Evolutionary conservation across 1,140 invertebrate genomes (phyloP).

Genomic region (Lucilia cuprina): DNA sequence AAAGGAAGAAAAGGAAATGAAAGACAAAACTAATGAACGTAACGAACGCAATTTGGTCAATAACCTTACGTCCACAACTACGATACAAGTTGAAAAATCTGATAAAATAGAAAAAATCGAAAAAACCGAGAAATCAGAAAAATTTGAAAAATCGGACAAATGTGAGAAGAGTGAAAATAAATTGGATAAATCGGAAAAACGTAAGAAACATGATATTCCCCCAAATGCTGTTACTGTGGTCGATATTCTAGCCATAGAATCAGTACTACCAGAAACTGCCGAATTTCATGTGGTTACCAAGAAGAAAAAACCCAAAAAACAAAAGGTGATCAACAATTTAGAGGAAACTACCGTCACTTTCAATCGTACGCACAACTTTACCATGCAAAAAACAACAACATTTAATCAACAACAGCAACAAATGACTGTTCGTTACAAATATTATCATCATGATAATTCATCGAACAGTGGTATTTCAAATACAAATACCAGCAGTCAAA

Average conservation of each 20-base stretch:
- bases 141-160: slow-evolving; percentile 31
- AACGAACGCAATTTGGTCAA: slow-evolving; percentile 35
- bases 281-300: slow-evolving; percentile 76
- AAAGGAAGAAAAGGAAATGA: slow-evolving; percentile 27
- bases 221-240: slow-evolving; percentile 31
- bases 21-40: slow-evolving; percentile 27
- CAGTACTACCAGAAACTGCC: slow-evolving; percentile 61
- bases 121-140: slow-evolving; percentile 26
- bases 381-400: slow-evolving; percentile 25
- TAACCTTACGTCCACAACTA: slow-evolving; percentile 14
- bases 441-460: slow-evolving; percentile 5
- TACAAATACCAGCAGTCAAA: slow-evolving; percentile 25
- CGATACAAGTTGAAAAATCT: slow-evolving; percentile 10
- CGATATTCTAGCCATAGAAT: slow-evolving; percentile 38
- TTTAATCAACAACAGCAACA: slow-evolving; percentile 2
- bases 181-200: slow-evolving; percentile 36
- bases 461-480: neutral
- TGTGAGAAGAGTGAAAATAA: slow-evolving; percentile 21
- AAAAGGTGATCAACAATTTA: slow-evolving; percentile 58
- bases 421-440: slow-evolving; percentile 13
- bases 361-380: slow-evolving; percentile 34
- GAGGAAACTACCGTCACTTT: slow-evolving; percentile 47
- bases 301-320: slow-evolving; percentile 75
- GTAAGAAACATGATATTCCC: slow-evolving; percentile 38
- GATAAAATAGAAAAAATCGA: neutral